These are phyloP conservation scores for Myotis pilosus DNA, from an alignment of 2,797 vertebrate species.

Conservation along the genomic window DNA sequence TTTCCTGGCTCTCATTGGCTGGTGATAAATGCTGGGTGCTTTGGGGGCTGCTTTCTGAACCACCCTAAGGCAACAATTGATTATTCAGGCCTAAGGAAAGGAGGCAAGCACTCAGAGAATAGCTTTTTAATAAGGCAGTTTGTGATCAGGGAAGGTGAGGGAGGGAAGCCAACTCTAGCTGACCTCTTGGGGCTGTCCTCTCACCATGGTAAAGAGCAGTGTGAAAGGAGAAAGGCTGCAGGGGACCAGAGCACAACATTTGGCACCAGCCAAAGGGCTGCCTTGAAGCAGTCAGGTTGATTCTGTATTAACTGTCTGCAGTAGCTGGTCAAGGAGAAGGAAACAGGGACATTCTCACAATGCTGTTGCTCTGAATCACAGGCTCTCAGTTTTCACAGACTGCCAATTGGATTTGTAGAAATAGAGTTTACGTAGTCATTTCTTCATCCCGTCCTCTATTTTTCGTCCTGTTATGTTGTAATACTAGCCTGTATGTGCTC, in stretches of 20 bases:
- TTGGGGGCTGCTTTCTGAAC: not conserved
- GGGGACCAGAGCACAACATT: not conserved
- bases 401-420: not conserved
- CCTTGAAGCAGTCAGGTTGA: not conserved
- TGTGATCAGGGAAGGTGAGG: not conserved
- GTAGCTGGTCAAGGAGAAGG: not conserved
- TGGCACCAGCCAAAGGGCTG: not conserved
- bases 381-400: not conserved
- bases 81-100: conserved; percentile 24
- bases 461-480: not conserved
- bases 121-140: conserved; percentile 12
- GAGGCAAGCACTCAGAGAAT: not conserved
- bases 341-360: not conserved
- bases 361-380: not conserved
- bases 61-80: conserved; percentile 4
- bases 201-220: accelerated
- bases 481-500: accelerated
- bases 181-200: not conserved
- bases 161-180: not conserved
- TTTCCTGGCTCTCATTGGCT: not conserved
- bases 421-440: not conserved
- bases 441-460: not conserved
- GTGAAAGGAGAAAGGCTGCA: not conserved
- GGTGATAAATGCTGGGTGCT: conserved; percentile 22
- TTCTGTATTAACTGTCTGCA: not conserved